Conservation (phyloP, 2,888 invertebrate species). For the Aromia moschata region DNA sequence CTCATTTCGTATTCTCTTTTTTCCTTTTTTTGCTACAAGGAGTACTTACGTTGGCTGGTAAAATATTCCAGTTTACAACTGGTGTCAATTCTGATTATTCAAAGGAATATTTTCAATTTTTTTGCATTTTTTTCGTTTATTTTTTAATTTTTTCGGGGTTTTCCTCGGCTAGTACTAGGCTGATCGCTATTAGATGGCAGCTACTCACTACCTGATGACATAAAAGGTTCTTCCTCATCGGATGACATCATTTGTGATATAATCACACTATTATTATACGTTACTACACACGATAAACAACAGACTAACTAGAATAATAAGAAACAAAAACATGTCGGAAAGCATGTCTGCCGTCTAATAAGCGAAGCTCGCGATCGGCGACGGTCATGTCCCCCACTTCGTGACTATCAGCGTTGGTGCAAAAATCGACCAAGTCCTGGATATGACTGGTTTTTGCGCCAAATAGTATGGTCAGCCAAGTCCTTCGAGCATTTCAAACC, state of each 20-base stretch:
- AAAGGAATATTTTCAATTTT: conserved; percentile 2
- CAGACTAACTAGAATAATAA: not conserved
- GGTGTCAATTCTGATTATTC: conserved; percentile 2
- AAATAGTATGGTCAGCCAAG: conserved; percentile 11
- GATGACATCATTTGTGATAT: conserved; percentile 11
- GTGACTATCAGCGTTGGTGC: conserved; percentile 16
- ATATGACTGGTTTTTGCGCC: conserved; percentile 25
- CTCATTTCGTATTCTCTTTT: conserved; percentile 17
- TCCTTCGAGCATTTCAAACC: conserved; percentile 16
- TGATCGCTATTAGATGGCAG: conserved; percentile 4
- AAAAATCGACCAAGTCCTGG: conserved; percentile 26
- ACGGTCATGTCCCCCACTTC: conserved; percentile 13
- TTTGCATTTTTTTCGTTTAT: not conserved
- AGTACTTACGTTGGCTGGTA: conserved; percentile 2
- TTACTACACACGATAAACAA: conserved; percentile 10
- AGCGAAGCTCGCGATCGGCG: conserved; percentile 7
- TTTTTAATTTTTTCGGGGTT: not conserved
- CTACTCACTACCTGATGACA: conserved; percentile 6
- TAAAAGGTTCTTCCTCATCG: conserved; percentile 5
- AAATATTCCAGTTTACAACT: not conserved
- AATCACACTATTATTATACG: not conserved
- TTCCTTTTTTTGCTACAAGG: conserved; percentile 19
- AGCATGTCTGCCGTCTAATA: conserved; percentile 13
- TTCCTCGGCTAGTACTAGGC: conserved; percentile 3
- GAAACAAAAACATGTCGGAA: not conserved